Base-by-base conservation (phyloP, 2,113 vertebrate genomes). In the Oenanthe oenanthe region DNA sequence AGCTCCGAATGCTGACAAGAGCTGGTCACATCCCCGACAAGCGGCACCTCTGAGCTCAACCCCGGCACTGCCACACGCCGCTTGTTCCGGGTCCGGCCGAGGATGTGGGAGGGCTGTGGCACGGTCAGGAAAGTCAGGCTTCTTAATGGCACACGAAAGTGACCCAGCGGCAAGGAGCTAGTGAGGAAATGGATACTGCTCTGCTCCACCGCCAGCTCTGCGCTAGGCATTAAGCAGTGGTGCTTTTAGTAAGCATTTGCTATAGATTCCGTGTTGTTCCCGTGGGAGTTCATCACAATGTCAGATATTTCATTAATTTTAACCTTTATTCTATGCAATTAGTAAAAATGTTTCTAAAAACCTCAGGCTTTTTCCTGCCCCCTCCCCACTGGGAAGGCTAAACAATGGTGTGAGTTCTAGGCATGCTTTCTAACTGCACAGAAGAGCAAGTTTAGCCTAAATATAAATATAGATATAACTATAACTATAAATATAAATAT, bases 21-120 rank as follows among this genome's bases (percentile, higher is more conserved):
- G 34, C 34, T 25, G 10, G 4, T 68, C 25, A 0, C 8, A 9
- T 4, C 18, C 53, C 21, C 21, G 0, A 2, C 1, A 48, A 62
- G 36, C 0, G 10, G 20, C 21, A 45, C 12, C 0, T 0, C 66
- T 12, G 50, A 92, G 58, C 62, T 57, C 85, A 22, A 0, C 8
- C 32, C 18, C 67, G 14, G 81, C 7, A 0, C 38, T 24, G 25
- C 5, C 62, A 9, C 51, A 12, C 3, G 4, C n/a, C 0, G 1
- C 29, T 38, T 25, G 14, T 42, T 61, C 51, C 2, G 10, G 54
- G 63, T 4, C 34, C 40, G 5, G 17, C 29, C 62, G 4, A 43
- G 34, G 38, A 13, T 8, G 34, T 0, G 0, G 3, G 7, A 67
- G 40, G 48, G 45, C 75, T 75, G 29, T 4, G 32, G 79, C 17